Conservation (phyloP, 2,888 invertebrate genomes). For the Drosophila formosana region DNA sequence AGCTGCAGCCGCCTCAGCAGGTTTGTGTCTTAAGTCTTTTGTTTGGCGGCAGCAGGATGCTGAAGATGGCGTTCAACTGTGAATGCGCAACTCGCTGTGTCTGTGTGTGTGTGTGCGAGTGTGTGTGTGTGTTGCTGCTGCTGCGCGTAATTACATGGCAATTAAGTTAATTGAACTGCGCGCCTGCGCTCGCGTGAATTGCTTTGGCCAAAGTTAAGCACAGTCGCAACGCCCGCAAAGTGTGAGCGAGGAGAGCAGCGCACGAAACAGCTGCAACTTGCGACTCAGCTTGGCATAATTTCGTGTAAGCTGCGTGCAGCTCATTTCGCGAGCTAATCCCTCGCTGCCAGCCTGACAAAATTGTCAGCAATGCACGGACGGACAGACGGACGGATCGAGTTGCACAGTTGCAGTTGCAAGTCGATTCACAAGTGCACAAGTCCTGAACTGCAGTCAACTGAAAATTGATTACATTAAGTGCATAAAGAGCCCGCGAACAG, state of each 20-base stretch:
- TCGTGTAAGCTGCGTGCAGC: slow-evolving; percentile 33
- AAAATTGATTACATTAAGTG: slow-evolving; percentile 39
- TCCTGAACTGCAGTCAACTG: slow-evolving; percentile 15
- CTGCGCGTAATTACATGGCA: slow-evolving; percentile 83
- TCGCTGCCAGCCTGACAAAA: slow-evolving; percentile 36
- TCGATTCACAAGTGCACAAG: slow-evolving; percentile 17
- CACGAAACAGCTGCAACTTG: slow-evolving; percentile 42
- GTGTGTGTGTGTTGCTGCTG: slow-evolving; percentile 35
- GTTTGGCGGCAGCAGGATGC: slow-evolving; percentile 73
- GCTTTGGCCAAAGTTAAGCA: slow-evolving; percentile 47
- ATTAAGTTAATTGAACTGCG: slow-evolving; percentile 85
- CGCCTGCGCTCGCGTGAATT: slow-evolving; percentile 74
- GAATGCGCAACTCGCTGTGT: slow-evolving; percentile 15
- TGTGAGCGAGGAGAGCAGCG: neutral
- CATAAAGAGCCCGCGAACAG: slow-evolving; percentile 25
- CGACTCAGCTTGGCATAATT: slow-evolving; percentile 36
- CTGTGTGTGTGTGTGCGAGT: slow-evolving; percentile 26
- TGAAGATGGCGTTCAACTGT: slow-evolving; percentile 57
- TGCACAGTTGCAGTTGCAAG: slow-evolving; percentile 14
- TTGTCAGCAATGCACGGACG: slow-evolving; percentile 32
- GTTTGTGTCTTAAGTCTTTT: slow-evolving; percentile 82
- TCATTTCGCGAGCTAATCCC: slow-evolving; percentile 19
- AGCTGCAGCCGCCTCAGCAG: slow-evolving; percentile 48
- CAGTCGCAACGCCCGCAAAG: slow-evolving; percentile 3
- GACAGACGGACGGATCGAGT: slow-evolving; percentile 10